Evolutionary conservation across 2,888 invertebrate species (phyloP), one percentile per base, ranked within the genome.

Genomic region (Sesamia inferens): DNA sequence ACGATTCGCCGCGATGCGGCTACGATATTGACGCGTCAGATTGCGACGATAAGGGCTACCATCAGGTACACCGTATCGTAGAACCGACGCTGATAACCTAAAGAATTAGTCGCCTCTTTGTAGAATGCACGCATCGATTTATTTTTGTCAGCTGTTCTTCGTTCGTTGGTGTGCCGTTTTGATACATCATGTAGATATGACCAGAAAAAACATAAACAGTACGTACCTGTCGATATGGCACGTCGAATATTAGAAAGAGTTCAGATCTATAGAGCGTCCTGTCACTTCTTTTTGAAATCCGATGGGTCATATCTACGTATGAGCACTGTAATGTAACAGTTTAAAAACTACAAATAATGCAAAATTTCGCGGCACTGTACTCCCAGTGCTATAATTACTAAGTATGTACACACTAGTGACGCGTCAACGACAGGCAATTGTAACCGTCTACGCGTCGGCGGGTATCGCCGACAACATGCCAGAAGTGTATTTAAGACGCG

Each of bases 51-150:
- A 95, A 94, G 93, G 90, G 91, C 88, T 96, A 94, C 92, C 95
- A 92, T 88, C 95, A 96, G 96, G 96, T 96, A 95, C 83, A 94
- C 90, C 88, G 90, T 89, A 90, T 90, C 92, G 94, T 95, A 95
- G 95, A 90, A 89, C 92, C 92, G 95, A 90, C 94, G 94, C 92
- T 90, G 92, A 87, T 90, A 91, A 92, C 89, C 85, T 86, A 86
- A 89, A 91, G 90, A 90, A 89, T 84, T 93, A 92, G 92, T 91
- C 78, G 94, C 95, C 95, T 94, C 90, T 93, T 92, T 89, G 94
- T 95, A 95, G 94, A 93, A 92, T 95, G 96, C 96, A 96, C 96
- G 96, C 96, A 93, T 93, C 92, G 85, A 89, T 95, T 95, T 95
- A 92, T 94, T 95, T 95, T 94, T 90, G 90, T 89, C 93, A 92